Conservation (phyloP, 2,797 vertebrate species). For the Pristis pectinata region DNA sequence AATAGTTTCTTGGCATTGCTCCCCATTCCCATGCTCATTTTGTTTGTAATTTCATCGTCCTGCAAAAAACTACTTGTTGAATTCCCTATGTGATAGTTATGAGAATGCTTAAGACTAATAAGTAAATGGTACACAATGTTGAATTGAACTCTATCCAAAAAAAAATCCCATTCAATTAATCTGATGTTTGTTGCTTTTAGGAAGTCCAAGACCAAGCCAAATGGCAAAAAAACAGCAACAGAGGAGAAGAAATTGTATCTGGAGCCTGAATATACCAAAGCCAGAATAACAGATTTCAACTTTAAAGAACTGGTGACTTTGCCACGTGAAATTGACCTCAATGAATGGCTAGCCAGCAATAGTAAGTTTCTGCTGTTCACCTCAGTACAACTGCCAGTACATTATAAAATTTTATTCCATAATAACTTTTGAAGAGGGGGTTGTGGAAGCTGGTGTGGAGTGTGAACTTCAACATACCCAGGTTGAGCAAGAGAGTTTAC, state of each 20-base stretch:
- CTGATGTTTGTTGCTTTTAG: slow-evolving; percentile 52
- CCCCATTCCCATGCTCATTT: slow-evolving; percentile 33
- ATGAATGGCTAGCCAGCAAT: slow-evolving; percentile 98
- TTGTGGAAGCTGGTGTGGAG: background rate
- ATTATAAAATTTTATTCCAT: background rate
- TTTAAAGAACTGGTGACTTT: slow-evolving; percentile 93
- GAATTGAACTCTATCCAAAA: background rate
- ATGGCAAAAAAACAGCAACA: slow-evolving; percentile 84
- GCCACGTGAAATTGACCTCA: slow-evolving; percentile 95
- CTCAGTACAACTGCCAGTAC: background rate
- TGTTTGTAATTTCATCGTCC: slow-evolving; percentile 27
- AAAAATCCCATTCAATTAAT: background rate
- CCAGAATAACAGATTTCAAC: slow-evolving; percentile 87
- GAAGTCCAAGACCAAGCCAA: slow-evolving; percentile 98
- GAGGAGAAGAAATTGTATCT: slow-evolving; percentile 96
- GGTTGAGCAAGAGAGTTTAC: background rate
- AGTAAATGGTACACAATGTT: slow-evolving; percentile 19
- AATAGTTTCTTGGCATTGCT: slow-evolving; percentile 9
- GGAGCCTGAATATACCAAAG: slow-evolving; percentile 86
- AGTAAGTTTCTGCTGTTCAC: slow-evolving; percentile 64
- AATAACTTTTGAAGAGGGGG: background rate
- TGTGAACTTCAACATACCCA: background rate
- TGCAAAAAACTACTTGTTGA: background rate
- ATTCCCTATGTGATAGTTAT: slow-evolving; percentile 18
- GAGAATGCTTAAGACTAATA: background rate